Base-by-base conservation (phyloP, 1,140 invertebrate species). In the Pollicipes pollicipes region DNA sequence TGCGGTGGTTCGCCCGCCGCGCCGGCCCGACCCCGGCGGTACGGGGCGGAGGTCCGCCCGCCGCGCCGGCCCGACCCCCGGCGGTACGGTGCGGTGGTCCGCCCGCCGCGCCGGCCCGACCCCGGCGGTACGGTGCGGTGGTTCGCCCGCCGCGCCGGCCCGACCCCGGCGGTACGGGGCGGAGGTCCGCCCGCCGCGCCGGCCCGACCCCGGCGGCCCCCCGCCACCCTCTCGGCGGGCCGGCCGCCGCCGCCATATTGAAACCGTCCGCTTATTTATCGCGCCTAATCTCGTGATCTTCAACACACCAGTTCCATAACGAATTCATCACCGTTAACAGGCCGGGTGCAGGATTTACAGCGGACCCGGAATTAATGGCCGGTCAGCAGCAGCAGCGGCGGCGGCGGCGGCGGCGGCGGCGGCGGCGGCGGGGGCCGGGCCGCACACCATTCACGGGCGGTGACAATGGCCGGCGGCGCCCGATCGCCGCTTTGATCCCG, bases 401-500 rank as follows among this genome's bases (percentile, higher is more conserved):
- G n/a, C n/a, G n/a, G n/a, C n/a, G n/a, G n/a, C n/a, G n/a, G n/a
- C n/a, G n/a, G n/a, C n/a, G n/a, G n/a, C n/a, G n/a, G n/a, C n/a
- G n/a, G n/a, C n/a, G n/a, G n/a, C n/a, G n/a, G n/a, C n/a, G n/a
- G n/a, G n/a, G n/a, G n/a, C n/a, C n/a, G n/a, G n/a, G n/a, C n/a
- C n/a, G n/a, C n/a, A n/a, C n/a, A n/a, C n/a, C n/a, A n/a, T n/a
- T n/a, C n/a, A n/a, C n/a, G 6, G 2, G 45, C 45, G 45, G 13
- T 21, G 24, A 58, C 45, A 58, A 58, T 58, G 45, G 45, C 45
- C 45, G 45, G 13, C 21, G 17, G 45, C 45, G 45, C 45, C 2
- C 45, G 45, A 58, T 58, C 45, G 45, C 45, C 45, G 45, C 45
- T 58, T 58, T 58, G 45, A 58, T 58, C 45, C 45, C 45, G 45